A percentile compares a stretch with the other conserved stretches of the same genome.
These are phyloP conservation scores for Drosophila lini DNA, from an alignment of 1,140 invertebrate species.

Conservation along the genomic window DNA sequence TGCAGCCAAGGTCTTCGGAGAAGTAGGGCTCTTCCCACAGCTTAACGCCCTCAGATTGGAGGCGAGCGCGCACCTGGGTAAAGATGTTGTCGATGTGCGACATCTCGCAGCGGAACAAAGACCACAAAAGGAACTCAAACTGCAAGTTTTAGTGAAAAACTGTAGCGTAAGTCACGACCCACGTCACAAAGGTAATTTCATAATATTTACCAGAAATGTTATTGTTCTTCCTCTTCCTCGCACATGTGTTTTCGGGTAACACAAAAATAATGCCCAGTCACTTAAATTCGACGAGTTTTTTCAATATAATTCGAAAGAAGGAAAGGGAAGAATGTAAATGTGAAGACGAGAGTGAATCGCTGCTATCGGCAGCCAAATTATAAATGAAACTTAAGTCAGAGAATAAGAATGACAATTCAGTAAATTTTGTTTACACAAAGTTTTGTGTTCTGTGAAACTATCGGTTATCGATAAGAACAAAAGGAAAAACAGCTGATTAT, in stretches of 20 bases:
- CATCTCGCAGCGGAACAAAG: conserved; percentile 40
- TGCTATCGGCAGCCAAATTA: not conserved
- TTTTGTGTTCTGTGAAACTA: not conserved
- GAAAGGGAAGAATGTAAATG: no score
- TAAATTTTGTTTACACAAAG: not conserved
- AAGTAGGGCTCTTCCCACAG: conserved; percentile 90
- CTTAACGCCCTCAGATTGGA: conserved; percentile 88
- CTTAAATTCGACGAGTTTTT: not conserved
- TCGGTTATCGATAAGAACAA: not conserved
- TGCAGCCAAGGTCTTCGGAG: conserved; percentile 82
- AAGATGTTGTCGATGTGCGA: conserved; percentile 86
- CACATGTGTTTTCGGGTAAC: conserved; percentile 21
- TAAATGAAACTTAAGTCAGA: not conserved
- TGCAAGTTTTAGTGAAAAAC: not conserved
- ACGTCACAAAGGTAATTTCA: conserved; percentile 29
- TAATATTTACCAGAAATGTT: conserved; percentile 31
- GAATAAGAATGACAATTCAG: not conserved
- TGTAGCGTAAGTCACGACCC: not conserved
- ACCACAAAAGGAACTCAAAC: not conserved
- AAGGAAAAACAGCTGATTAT: not conserved
- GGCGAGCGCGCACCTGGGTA: conserved; percentile 87
- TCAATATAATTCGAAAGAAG: not conserved
- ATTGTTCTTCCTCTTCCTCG: conserved; percentile 26
- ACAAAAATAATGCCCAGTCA: conserved; percentile 16
- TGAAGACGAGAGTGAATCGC: not conserved